These are phyloP conservation scores for Menura novaehollandiae DNA, from an alignment of 2,113 vertebrate species.

Conservation along the genomic window DNA sequence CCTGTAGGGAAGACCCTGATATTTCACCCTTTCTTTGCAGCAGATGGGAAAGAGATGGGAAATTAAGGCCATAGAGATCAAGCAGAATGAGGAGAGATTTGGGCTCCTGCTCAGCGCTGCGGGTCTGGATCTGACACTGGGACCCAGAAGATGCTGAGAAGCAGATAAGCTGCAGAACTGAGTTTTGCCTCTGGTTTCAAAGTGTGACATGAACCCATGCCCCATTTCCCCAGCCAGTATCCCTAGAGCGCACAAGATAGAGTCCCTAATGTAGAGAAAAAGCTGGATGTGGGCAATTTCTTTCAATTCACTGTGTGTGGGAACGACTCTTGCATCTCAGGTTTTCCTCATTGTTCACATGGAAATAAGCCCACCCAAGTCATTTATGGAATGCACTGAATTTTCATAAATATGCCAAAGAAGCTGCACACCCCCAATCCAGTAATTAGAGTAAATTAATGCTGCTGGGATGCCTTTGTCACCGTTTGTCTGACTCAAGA, in stretches of 20 bases:
- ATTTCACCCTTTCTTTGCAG: neutral
- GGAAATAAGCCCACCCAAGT: neutral
- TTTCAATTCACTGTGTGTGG: neutral
- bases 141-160: neutral
- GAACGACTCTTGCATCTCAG: neutral
- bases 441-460: neutral
- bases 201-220: rapidly evolving
- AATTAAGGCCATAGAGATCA: neutral
- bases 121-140: neutral
- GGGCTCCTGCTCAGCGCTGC: neutral
- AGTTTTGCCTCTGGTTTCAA: neutral
- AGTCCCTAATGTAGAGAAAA: neutral
- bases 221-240: neutral
- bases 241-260: neutral
- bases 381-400: neutral
- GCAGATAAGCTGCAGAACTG: neutral
- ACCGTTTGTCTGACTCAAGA: neutral
- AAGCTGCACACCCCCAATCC: neutral
- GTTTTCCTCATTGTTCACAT: neutral
- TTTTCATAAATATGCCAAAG: neutral
- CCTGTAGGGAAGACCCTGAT: neutral
- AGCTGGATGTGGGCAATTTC: neutral
- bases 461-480: neutral
- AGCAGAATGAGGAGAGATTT: neutral
- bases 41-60: neutral